Base-by-base conservation (phyloP, 2,888 invertebrate species). In the Napeogenes sylphis region DNA sequence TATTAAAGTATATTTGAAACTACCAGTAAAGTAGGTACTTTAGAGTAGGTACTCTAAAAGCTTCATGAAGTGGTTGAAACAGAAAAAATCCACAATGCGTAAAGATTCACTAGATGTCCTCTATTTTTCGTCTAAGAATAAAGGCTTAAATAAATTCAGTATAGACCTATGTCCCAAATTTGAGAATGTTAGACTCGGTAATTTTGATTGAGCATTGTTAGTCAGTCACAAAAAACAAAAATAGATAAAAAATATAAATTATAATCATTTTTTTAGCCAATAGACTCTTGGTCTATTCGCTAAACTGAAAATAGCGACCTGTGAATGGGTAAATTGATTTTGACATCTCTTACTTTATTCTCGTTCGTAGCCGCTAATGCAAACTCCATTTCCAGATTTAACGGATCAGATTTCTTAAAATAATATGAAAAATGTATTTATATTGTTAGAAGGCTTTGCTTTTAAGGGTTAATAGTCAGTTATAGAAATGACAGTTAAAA, bases 321-420 rank as follows among this genome's bases (percentile, higher is more conserved):
- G 80, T 83, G 83, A 85, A 84, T 76, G 83, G 81, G 83, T 79
- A 86, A 85, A 87, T 21, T 87, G 85, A 84, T 87, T 87, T 83
- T 85, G 87, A 87, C 85, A 87, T 83, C 75, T 77, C 75, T 35
- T 76, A 79, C 81, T 84, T 82, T 84, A 84, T 80, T 76, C 69
- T 75, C 73, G 72, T 76, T 76, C 74, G 70, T 76, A 75, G 76
- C 21, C 21, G 21, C 79, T 83, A 82, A 84, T 84, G 80, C 82
- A 84, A 71, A 79, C 75, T 77, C 79, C 82, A 85, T 82, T 82
- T 82, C 78, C 79, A 77, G 76, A 78, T 75, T 75, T 68, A 68
- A 76, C 72, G 68, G 68, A 71, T 67, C 68, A 66, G 65, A 66
- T 69, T 53, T 66, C 66, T 68, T 61, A 66, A 71, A 72, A 21